phyloP scores from a whole-genome alignment of 2,797 vertebrate genomes.

The Karalla daura region DNA sequence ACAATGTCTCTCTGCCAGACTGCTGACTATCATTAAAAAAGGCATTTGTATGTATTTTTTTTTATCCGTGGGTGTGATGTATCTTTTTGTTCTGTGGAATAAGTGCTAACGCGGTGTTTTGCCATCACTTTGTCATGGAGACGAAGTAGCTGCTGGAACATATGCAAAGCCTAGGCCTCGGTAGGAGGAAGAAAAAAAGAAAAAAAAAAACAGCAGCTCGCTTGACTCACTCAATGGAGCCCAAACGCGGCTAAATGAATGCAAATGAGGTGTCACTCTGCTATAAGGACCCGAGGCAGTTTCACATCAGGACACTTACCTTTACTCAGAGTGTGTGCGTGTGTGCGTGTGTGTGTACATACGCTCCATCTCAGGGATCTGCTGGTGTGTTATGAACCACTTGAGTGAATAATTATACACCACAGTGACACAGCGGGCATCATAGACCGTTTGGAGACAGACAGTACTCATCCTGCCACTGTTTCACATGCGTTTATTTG shows the following conservation, averaged over 20 bases:
- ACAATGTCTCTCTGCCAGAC: conserved; percentile 27
- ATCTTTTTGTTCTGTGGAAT: conserved; percentile 47
- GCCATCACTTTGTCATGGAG: conserved; percentile 23
- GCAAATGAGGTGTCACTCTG: conserved; percentile 51
- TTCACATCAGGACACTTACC: conserved; percentile 20
- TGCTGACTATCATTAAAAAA: conserved; percentile 58
- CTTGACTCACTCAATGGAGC: conserved; percentile 19
- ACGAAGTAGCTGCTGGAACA: not conserved
- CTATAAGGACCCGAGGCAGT: conserved; percentile 33
- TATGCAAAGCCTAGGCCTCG: not conserved
- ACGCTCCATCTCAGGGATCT: conserved; percentile 15
- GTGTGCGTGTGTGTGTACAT: not conserved
- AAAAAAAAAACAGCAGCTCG: not conserved
- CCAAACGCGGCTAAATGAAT: conserved; percentile 31
- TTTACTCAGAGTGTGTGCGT: conserved; percentile 7
- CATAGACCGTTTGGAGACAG: conserved; percentile 27
- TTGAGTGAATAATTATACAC: conserved; percentile 52
- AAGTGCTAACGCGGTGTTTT: conserved; percentile 39
- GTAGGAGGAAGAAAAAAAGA: too few species aligned
- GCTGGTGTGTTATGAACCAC: conserved; percentile 36
- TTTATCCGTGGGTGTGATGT: conserved; percentile 3
- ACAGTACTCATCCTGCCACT: conserved; percentile 29
- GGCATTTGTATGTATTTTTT: conserved; percentile 27
- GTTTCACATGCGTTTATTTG: conserved; percentile 14
- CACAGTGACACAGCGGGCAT: conserved; percentile 43